These are phyloP conservation scores for Atta cephalotes DNA, from an alignment of 1,140 invertebrate genomes.

Conservation along the genomic window DNA sequence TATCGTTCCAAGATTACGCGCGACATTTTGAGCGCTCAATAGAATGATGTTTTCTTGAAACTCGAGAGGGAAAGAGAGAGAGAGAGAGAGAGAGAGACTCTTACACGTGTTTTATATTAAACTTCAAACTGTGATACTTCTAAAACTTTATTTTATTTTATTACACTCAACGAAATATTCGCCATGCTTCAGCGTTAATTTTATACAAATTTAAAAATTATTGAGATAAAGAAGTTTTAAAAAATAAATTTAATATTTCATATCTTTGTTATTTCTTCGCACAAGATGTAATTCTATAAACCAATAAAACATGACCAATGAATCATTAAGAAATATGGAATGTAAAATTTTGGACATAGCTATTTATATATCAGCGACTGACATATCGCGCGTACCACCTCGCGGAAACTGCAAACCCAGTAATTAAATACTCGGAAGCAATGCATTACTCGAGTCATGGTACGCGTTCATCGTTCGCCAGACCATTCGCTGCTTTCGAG, in stretches of 20 bases:
- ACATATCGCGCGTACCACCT: neutral
- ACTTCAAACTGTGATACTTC: conserved; percentile 49
- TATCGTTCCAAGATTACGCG: conserved; percentile 53
- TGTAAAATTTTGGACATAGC: neutral
- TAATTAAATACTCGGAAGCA: conserved; percentile 77
- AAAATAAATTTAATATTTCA: neutral
- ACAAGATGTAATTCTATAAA: neutral
- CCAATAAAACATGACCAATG: neutral
- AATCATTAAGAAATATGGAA: conserved; percentile 14
- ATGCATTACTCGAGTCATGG: conserved; percentile 69
- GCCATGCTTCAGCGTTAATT: neutral
- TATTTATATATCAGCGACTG: neutral
- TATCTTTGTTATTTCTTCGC: neutral
- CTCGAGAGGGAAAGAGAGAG: neutral
- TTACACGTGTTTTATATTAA: conserved; percentile 44
- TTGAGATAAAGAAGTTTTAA: neutral
- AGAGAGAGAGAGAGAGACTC: neutral
- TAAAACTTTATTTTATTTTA: conserved; percentile 36
- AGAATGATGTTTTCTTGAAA: conserved; percentile 32
- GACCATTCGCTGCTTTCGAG: conserved; percentile 63
- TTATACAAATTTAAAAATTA: conserved; percentile 3
- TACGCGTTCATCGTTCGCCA: conserved; percentile 58
- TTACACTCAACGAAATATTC: conserved; percentile 44
- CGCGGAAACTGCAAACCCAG: conserved; percentile 43
- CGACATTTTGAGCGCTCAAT: conserved; percentile 40